phyloP scores from a whole-genome alignment of 2,888 invertebrate genomes.

The Macropis europaea region DNA sequence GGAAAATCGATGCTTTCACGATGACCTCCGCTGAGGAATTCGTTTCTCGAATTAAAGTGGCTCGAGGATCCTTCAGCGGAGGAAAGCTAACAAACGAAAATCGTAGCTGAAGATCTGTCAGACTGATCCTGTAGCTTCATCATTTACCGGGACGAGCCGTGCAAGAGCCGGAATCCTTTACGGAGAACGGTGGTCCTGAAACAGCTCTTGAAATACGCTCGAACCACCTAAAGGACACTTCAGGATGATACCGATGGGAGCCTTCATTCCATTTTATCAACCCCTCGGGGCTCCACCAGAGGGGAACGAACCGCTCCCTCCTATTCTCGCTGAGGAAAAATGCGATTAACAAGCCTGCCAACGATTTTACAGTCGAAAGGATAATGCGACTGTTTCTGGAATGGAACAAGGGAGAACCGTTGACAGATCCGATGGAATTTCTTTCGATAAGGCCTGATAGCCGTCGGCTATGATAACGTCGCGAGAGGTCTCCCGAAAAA shows the following conservation, averaged over 20 bases:
- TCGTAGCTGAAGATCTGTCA: too few species aligned
- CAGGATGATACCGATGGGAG: constrained; percentile 55
- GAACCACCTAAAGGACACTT: constrained; percentile 47
- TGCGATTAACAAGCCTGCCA: constrained; percentile 46
- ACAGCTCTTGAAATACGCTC: constrained; percentile 48
- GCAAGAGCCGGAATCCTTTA: not conserved
- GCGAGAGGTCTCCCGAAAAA: too few species aligned
- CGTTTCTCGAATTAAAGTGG: too few species aligned
- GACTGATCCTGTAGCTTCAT: not conserved
- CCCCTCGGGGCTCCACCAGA: constrained; percentile 38
- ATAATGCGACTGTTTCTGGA: not conserved
- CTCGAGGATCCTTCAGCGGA: too few species aligned
- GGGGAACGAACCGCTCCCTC: not conserved
- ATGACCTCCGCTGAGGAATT: too few species aligned
- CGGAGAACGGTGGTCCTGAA: not conserved
- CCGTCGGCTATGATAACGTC: too few species aligned
- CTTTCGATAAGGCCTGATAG: constrained; percentile 10
- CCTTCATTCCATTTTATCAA: constrained; percentile 62
- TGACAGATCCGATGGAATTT: not conserved
- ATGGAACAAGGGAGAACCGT: not conserved
- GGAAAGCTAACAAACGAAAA: too few species aligned
- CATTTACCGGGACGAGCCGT: not conserved
- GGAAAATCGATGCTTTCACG: too few species aligned
- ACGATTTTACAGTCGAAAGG: constrained; percentile 30
- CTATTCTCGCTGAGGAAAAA: constrained; percentile 16